Evolutionary conservation across 2,797 vertebrate species (phyloP).

Genomic region (Tragopan temminckii): DNA sequence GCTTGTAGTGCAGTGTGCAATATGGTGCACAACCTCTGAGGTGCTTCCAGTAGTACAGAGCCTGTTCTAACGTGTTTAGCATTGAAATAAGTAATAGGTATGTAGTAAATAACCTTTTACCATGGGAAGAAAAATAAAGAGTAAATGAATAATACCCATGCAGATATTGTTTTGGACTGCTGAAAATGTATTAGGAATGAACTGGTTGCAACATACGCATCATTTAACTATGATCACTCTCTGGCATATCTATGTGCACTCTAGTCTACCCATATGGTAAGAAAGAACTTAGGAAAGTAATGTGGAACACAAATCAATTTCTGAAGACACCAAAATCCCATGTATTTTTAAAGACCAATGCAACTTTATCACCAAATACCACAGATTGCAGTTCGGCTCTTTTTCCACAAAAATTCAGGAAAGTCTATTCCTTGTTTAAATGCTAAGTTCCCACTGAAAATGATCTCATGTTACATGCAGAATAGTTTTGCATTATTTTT

Average conservation of each 20-base stretch:
- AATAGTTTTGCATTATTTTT: neutral
- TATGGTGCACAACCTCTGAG: neutral
- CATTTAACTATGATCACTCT: neutral
- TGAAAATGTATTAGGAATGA: neutral
- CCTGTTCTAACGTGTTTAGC: neutral
- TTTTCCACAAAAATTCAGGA: neutral
- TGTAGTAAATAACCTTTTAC: neutral
- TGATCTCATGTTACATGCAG: neutral
- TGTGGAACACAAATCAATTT: neutral
- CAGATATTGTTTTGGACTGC: neutral
- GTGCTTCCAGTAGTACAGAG: neutral
- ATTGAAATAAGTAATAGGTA: neutral
- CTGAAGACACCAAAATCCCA: neutral
- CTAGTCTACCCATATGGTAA: neutral
- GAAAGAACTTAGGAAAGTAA: neutral
- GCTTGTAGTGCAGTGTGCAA: neutral
- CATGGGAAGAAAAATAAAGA: neutral
- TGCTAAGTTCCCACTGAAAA: neutral
- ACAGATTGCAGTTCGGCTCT: neutral
- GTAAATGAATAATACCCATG: neutral
- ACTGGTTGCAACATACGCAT: rapidly evolving
- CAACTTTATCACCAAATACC: neutral
- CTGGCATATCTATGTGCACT: neutral
- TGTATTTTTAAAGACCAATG: neutral
- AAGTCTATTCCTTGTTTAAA: neutral